Evolutionary conservation across 2,797 vertebrate genomes (phyloP).

Genomic region (Sebastes taczanowskii): DNA sequence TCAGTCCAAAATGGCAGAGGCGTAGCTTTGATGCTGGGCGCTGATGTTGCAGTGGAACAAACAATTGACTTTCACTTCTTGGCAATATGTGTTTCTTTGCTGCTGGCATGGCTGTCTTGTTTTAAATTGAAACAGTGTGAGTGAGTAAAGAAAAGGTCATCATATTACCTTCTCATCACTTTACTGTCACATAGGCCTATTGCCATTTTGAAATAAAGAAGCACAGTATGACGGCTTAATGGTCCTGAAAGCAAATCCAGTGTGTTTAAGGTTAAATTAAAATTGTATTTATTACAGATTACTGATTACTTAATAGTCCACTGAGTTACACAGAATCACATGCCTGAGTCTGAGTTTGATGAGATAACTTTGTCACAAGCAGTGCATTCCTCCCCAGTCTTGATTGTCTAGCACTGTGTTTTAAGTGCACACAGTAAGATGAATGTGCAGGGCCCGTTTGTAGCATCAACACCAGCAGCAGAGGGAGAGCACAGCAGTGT

Average conservation of each 20-base stretch:
- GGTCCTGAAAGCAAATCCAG: not conserved
- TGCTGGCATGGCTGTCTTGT: not conserved
- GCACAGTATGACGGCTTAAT: not conserved
- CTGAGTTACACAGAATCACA: not conserved
- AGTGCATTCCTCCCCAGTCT: not conserved
- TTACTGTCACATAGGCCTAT: not conserved
- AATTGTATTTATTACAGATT: not conserved
- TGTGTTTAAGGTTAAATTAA: not conserved
- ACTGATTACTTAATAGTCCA: not conserved
- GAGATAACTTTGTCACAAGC: not conserved
- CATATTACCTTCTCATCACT: not conserved
- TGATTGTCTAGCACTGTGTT: slow-evolving; percentile 22
- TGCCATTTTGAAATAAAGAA: not conserved
- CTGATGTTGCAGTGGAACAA: too few relatives aligned
- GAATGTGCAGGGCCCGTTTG: slow-evolving; percentile 31
- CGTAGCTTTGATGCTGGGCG: too few relatives aligned
- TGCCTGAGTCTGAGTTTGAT: not conserved
- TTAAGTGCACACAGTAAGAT: slow-evolving; percentile 31
- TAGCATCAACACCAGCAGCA: slow-evolving; percentile 52
- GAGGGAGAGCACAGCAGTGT: slow-evolving; percentile 19
- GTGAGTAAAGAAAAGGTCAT: slow-evolving; percentile 6
- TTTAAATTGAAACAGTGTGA: slow-evolving; percentile 7
- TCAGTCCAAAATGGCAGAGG: too few relatives aligned
- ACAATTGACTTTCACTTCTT: too few relatives aligned
- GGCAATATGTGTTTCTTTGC: not conserved